phyloP scores from a whole-genome alignment of 2,113 vertebrate species.

The Sturnira hondurensis region DNA sequence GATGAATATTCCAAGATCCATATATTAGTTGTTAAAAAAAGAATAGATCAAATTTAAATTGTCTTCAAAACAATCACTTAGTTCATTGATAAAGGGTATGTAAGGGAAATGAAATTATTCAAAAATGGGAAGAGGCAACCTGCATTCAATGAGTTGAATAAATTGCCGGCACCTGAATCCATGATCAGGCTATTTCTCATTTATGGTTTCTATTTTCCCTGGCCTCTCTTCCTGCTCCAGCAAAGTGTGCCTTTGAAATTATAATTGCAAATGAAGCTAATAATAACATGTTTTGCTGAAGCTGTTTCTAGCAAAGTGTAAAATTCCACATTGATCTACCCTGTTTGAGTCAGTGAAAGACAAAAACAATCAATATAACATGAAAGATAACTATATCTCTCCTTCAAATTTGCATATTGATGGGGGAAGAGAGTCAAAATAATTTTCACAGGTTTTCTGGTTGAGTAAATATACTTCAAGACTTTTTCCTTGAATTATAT shows the following conservation, averaged over 20 bases:
- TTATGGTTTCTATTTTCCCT: conserved; percentile 55
- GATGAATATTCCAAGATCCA: background rate
- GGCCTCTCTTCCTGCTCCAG: background rate
- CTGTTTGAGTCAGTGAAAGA: conserved; percentile 45
- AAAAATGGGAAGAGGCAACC: background rate
- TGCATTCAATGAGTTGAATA: conserved; percentile 23
- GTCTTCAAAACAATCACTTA: background rate
- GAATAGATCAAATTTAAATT: background rate
- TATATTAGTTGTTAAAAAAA: background rate
- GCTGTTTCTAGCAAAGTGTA: conserved; percentile 59
- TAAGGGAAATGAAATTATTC: conserved; percentile 24
- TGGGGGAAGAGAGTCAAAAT: conserved; percentile 37
- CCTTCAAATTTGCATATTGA: conserved; percentile 39
- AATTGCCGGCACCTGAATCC: background rate
- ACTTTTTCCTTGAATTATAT: conserved; percentile 18
- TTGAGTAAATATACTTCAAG: conserved; percentile 38
- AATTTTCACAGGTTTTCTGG: conserved; percentile 43
- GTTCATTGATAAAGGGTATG: background rate
- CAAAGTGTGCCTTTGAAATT: conserved; percentile 49
- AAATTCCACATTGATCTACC: conserved; percentile 49
- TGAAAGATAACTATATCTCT: conserved; percentile 33
- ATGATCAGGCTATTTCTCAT: background rate
- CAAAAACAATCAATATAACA: conserved; percentile 60
- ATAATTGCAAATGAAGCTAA: conserved; percentile 69
- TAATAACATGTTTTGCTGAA: conserved; percentile 63